Conservation (phyloP, 1,140 invertebrate species). For the Philotrypesis tridentata region DNA sequence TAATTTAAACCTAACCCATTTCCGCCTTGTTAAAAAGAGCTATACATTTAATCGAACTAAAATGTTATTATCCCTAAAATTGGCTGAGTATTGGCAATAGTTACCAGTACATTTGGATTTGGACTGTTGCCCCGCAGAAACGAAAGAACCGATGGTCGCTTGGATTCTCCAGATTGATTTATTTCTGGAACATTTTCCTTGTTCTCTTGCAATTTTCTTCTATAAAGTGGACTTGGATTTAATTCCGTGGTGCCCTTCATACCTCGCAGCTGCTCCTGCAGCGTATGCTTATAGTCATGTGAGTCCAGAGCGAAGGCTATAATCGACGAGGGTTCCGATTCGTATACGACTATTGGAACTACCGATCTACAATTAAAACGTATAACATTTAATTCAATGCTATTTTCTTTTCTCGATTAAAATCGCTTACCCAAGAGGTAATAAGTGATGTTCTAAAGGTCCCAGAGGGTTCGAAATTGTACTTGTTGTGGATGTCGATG, state of each 20-base stretch:
- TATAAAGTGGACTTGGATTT: conserved; percentile 73
- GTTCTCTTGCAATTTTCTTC: conserved; percentile 70
- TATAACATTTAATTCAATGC: not conserved
- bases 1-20: too few species aligned
- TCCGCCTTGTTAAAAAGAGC: too few species aligned
- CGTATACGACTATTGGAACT: conserved; percentile 86
- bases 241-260: conserved; percentile 61
- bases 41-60: too few species aligned
- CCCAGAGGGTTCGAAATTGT: conserved; percentile 72
- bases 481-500: conserved; percentile 72
- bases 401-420: not conserved
- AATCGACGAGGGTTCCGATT: conserved; percentile 91
- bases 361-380: conserved; percentile 65
- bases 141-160: conserved; percentile 70
- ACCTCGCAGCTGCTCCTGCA: conserved; percentile 73
- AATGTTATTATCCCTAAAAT: too few species aligned
- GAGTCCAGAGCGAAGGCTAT: conserved; percentile 89
- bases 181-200: conserved; percentile 68
- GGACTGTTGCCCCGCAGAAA: conserved; percentile 72
- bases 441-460: conserved; percentile 67
- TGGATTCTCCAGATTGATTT: conserved; percentile 67
- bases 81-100: not conserved
- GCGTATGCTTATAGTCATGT: conserved; percentile 79
- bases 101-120: conserved; percentile 54
- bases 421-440: conserved; percentile 69